Percentiles rank a stretch among this genome's conserved stretches.
phyloP scores from a whole-genome alignment of 2,888 invertebrate genomes.

The Xestia rhomboidea region DNA sequence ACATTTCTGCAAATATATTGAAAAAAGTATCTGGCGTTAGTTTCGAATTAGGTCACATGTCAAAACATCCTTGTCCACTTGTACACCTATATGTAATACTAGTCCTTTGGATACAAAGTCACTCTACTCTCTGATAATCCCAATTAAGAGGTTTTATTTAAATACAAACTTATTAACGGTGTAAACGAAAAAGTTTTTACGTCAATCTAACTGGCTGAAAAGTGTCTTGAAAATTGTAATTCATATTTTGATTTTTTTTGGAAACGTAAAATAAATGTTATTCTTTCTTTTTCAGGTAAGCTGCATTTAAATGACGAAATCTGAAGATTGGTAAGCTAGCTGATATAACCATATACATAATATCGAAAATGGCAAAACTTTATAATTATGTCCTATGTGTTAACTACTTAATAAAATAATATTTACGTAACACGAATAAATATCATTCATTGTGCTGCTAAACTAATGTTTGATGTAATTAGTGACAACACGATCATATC shows the following conservation, averaged over 20 bases:
- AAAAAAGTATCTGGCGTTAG: background rate
- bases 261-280: background rate
- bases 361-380: background rate
- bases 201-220: background rate
- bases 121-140: background rate
- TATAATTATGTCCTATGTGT: background rate
- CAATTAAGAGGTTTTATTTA: background rate
- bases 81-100: background rate
- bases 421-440: background rate
- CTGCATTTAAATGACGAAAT: background rate
- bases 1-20: background rate
- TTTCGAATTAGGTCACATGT: background rate
- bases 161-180: background rate
- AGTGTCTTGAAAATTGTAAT: background rate
- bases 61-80: background rate
- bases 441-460: slow-evolving; percentile 4
- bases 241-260: background rate
- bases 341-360: background rate
- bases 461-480: slow-evolving; percentile 32
- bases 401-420: background rate
- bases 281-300: slow-evolving; percentile 32
- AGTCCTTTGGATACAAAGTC: background rate
- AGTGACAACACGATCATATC: slow-evolving; percentile 12
- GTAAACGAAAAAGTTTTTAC: background rate
- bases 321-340: slow-evolving; percentile 16